phyloP scores from a whole-genome alignment of 2,888 invertebrate genomes.

The Desoria tigrina region DNA sequence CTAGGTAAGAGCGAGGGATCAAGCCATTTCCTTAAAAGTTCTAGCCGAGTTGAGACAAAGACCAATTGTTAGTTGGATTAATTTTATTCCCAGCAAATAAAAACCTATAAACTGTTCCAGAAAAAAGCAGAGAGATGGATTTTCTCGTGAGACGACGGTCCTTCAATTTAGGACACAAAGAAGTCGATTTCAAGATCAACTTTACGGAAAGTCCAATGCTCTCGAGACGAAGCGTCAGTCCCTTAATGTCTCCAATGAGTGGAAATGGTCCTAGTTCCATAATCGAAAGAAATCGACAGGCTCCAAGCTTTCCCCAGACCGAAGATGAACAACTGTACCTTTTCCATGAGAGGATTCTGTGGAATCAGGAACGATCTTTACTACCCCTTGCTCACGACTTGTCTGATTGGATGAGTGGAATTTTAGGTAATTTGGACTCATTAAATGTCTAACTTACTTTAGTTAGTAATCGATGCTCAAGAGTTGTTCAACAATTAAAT shows the following conservation, averaged over 20 bases:
- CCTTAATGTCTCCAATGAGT: conserved; percentile 45
- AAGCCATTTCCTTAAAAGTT: no score
- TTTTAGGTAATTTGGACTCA: no score
- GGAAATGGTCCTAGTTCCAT: conserved; percentile 44
- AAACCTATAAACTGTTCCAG: no score
- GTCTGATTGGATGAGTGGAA: conserved; percentile 51
- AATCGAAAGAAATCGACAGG: conserved; percentile 50
- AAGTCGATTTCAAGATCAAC: conserved; percentile 33
- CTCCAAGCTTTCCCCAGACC: conserved; percentile 51
- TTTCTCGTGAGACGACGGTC: conserved; percentile 45
- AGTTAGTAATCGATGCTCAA: background rate
- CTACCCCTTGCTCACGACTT: conserved; percentile 52
- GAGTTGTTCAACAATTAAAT: no score
- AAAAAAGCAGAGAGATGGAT: no score
- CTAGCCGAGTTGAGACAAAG: no score
- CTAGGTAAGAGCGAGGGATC: no score
- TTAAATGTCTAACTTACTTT: background rate
- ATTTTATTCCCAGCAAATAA: no score
- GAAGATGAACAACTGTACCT: conserved; percentile 52
- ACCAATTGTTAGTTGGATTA: no score
- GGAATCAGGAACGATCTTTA: conserved; percentile 52
- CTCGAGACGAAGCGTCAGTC: conserved; percentile 49
- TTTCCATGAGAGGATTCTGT: conserved; percentile 52
- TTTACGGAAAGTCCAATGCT: conserved; percentile 47
- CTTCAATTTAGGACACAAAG: conserved; percentile 39